Percentiles rank a stretch among this genome's conserved stretches.
Evolutionary conservation across 1,140 invertebrate species (phyloP).

Genomic region (Neomicropteryx cornuta): DNA sequence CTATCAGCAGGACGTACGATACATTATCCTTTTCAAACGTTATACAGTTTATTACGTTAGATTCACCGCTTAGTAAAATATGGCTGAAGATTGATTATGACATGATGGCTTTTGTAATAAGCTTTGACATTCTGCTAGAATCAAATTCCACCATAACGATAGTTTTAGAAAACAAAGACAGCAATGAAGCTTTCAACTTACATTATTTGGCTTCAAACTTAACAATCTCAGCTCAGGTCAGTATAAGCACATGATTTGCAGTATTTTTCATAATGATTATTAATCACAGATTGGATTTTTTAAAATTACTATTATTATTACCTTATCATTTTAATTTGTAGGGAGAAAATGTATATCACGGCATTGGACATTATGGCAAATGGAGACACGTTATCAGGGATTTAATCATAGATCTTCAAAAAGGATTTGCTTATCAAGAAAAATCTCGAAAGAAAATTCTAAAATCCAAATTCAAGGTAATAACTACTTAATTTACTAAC

Average conservation of each 20-base stretch:
- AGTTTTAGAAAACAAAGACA: slow-evolving; percentile 64
- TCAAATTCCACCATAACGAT: slow-evolving; percentile 74
- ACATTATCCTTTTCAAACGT: slow-evolving; percentile 42
- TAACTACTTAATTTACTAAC: too few species aligned
- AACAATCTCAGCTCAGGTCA: slow-evolving; percentile 59
- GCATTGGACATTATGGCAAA: slow-evolving; percentile 58
- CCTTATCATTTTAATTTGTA: slow-evolving; percentile 20
- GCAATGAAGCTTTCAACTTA: slow-evolving; percentile 62
- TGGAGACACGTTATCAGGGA: slow-evolving; percentile 83
- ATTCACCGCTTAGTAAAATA: slow-evolving; percentile 57
- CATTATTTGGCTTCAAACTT: slow-evolving; percentile 73
- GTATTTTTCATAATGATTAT: neutral
- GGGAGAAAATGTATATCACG: slow-evolving; percentile 77
- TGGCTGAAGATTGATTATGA: slow-evolving; percentile 60
- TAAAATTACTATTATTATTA: neutral
- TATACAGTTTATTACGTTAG: slow-evolving; percentile 59
- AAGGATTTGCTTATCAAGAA: slow-evolving; percentile 60
- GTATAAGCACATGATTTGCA: too few species aligned
- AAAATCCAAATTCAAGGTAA: slow-evolving; percentile 65
- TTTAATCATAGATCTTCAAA: slow-evolving; percentile 83
- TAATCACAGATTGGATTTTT: neutral
- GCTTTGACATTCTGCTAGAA: slow-evolving; percentile 58
- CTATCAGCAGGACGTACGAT: slow-evolving; percentile 50
- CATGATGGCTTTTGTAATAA: slow-evolving; percentile 64
- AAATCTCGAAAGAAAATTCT: slow-evolving; percentile 60